Evolutionary conservation across 2,797 vertebrate genomes (phyloP), one percentile per base, ranked within the genome.

Genomic region (Pelodytes ibericus): DNA sequence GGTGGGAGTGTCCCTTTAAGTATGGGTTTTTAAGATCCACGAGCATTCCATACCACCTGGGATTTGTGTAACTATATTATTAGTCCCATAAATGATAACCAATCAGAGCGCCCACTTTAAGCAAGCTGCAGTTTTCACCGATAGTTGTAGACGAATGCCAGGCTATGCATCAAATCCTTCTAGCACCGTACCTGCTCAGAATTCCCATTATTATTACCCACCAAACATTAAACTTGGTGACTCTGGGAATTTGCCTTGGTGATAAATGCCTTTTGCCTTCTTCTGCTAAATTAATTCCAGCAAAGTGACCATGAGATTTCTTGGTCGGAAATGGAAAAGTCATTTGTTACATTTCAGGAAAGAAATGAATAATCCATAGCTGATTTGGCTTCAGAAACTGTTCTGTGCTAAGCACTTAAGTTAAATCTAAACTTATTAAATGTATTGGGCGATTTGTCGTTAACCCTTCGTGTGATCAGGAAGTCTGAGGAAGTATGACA

Each of bases 331-430:
- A 78, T 56, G 75, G 75, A 79, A 79, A 79, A 79, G 70, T 79
- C 71, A 79, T 79, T 79, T 79, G 76, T 79, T 79, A 79, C 76
- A 67, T 79, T 79, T 60, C 63, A 73, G 76, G 57, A 30, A 72
- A 79, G 76, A 79, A 79, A 79, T 79, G 70, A 73, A 79, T 79
- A 79, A 79, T 73, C 70, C 64, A 79, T 79, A 68, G 71, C 64
- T 62, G 71, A 73, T 79, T 79, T 79, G 71, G 63, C 71, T 73
- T 73, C 44, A 56, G 56, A 51, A 31, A 41, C 64, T 11, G 41
- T 73, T 79, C 63, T 31, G 47, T 68, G 56, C 53, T 73, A 79
- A 73, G 64, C 61, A 68, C 64, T 79, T 78, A 60, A 51, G 71
- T 62, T 65, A 73, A 79, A 79, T 62, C 56, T 63, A 73, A 65